These are phyloP conservation scores for Leptinotarsa tumamoca DNA, from an alignment of 2,888 invertebrate species.

Conservation along the genomic window DNA sequence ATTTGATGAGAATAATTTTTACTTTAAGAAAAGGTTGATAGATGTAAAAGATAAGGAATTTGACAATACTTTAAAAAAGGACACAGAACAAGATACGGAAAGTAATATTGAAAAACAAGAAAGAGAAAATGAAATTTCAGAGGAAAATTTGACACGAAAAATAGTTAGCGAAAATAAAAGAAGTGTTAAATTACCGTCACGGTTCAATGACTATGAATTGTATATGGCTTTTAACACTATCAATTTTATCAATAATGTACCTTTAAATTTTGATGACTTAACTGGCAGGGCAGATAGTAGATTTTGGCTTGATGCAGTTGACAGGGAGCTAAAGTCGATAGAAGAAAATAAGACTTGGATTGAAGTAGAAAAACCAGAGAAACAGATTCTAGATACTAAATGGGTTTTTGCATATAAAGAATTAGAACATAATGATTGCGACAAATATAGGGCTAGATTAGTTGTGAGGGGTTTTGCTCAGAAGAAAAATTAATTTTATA, in stretches of 20 bases:
- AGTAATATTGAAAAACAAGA: background rate
- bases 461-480: constrained; percentile 28
- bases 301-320: constrained; percentile 39
- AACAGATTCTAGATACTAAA: too few species aligned
- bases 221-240: constrained; percentile 38
- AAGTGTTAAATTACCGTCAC: constrained; percentile 27
- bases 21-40: constrained; percentile 23
- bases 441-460: constrained; percentile 12
- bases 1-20: constrained; percentile 41
- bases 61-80: background rate
- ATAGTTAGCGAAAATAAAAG: constrained; percentile 29
- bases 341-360: constrained; percentile 44
- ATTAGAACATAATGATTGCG: background rate
- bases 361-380: background rate
- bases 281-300: constrained; percentile 38
- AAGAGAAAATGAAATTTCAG: background rate
- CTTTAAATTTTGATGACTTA: constrained; percentile 35
- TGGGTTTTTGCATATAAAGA: too few species aligned
- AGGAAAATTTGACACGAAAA: background rate
- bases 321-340: constrained; percentile 45
- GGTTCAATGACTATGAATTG: constrained; percentile 41
- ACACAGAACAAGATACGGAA: background rate
- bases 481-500: constrained; percentile 18
- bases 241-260: constrained; percentile 23
- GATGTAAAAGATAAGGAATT: background rate